Percentiles rank a stretch among this genome's conserved stretches.
phyloP scores from a whole-genome alignment of 2,797 vertebrate genomes.

The Rhyacichthys aspro region DNA sequence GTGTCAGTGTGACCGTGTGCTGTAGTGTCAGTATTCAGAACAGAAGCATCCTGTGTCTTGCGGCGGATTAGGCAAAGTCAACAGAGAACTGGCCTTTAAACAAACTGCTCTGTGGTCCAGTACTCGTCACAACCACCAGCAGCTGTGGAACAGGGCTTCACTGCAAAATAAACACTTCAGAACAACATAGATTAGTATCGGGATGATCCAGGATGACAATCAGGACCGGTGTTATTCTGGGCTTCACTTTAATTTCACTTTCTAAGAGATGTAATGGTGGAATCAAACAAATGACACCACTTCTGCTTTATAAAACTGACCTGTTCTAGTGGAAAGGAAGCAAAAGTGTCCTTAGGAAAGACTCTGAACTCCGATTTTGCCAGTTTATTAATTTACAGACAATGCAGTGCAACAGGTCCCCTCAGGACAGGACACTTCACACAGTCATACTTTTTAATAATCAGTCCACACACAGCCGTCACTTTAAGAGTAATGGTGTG shows the following conservation, averaged over 20 bases:
- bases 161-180: slow-evolving; percentile 41
- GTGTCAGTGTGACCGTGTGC: no score
- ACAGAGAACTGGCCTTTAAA: slow-evolving; percentile 67
- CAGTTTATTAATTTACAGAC: no score
- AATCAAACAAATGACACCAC: no score
- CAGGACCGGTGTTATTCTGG: no score
- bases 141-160: slow-evolving; percentile 23
- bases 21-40: slow-evolving; percentile 10
- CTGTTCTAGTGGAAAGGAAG: no score
- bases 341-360: no score
- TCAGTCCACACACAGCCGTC: neutral
- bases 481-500: neutral
- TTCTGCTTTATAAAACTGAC: no score
- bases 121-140: slow-evolving; percentile 46
- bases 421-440: neutral
- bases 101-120: slow-evolving; percentile 61
- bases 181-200: neutral
- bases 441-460: neutral
- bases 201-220: no score
- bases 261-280: no score
- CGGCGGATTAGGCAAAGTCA: slow-evolving; percentile 66
- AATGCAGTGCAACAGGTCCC: no score
- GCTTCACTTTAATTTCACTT: no score
- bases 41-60: slow-evolving; percentile 69
- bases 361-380: no score